Evolutionary conservation across 2,797 vertebrate genomes (phyloP).

Genomic region (Pseudotriccus pelzelni): DNA sequence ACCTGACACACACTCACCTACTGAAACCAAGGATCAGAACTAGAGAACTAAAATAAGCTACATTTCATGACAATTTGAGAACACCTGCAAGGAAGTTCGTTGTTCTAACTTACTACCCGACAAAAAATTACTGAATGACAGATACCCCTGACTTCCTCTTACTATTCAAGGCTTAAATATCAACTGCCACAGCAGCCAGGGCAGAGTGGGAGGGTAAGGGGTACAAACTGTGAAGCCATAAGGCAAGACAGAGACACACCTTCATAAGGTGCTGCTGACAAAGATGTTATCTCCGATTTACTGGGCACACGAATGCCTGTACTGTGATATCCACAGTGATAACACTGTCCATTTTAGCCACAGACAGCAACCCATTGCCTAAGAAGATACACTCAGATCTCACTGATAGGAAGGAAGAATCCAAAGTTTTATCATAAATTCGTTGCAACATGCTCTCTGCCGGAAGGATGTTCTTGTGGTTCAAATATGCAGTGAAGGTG

Average conservation of each 20-base stretch:
- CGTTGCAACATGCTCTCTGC: not conserved
- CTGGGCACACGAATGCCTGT: not conserved
- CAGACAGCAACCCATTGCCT: rapidly evolving
- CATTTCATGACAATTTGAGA: not conserved
- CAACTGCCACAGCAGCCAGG: not conserved
- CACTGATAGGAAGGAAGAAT: not conserved
- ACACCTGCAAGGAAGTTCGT: not conserved
- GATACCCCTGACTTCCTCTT: not conserved
- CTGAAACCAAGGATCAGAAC: not conserved
- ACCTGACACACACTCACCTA: not conserved
- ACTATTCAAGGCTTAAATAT: not conserved
- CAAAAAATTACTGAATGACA: not conserved
- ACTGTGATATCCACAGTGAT: not conserved
- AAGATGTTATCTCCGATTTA: not conserved
- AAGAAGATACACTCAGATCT: not conserved
- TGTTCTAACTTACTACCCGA: not conserved
- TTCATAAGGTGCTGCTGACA: not conserved
- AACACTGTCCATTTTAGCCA: not conserved
- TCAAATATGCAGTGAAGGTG: not conserved
- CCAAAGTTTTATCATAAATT: not conserved
- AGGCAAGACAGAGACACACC: rapidly evolving
- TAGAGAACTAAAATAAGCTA: not conserved
- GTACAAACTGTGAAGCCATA: not conserved
- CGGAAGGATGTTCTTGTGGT: not conserved
- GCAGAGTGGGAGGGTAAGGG: not conserved